A percentile compares a stretch with the other conserved stretches of the same genome.
Evolutionary conservation across 2,113 vertebrate genomes (phyloP).

Genomic region (Clarias batrachus): DNA sequence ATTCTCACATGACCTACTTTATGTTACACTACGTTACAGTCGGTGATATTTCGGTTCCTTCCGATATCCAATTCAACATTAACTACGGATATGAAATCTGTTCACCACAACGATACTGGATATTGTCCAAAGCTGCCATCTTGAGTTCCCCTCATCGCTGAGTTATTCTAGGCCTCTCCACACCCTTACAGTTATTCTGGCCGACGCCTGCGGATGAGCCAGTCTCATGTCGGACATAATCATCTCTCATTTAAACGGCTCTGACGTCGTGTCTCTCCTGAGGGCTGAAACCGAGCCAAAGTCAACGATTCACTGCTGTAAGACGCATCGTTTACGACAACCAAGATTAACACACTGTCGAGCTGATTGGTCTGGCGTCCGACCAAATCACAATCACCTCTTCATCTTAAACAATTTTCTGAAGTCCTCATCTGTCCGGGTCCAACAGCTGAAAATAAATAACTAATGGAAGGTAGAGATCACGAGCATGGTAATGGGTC

Average conservation of each 20-base stretch:
- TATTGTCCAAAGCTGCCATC: constrained; percentile 2
- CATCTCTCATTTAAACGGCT: constrained; percentile 31
- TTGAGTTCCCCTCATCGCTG: constrained; percentile 6
- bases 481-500: neutral
- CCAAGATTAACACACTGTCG: constrained; percentile 43
- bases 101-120: neutral
- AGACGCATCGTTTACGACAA: constrained; percentile 24
- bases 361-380: constrained; percentile 37
- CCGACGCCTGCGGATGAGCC: neutral
- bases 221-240: constrained; percentile 38
- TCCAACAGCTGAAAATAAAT: neutral
- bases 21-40: neutral
- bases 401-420: neutral
- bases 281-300: constrained; percentile 40
- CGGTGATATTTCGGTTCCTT: neutral
- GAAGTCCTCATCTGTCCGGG: neutral
- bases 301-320: neutral
- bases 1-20: neutral
- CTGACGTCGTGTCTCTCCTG: constrained; percentile 32
- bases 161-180: neutral
- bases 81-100: neutral
- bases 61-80: too few species aligned
- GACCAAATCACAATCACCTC: constrained; percentile 31
- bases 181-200: constrained; percentile 34
- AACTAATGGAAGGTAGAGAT: too few species aligned